Conservation (phyloP, 92 coral and sea anemone genomes). For the Epizoanthus illoricatus region DNA sequence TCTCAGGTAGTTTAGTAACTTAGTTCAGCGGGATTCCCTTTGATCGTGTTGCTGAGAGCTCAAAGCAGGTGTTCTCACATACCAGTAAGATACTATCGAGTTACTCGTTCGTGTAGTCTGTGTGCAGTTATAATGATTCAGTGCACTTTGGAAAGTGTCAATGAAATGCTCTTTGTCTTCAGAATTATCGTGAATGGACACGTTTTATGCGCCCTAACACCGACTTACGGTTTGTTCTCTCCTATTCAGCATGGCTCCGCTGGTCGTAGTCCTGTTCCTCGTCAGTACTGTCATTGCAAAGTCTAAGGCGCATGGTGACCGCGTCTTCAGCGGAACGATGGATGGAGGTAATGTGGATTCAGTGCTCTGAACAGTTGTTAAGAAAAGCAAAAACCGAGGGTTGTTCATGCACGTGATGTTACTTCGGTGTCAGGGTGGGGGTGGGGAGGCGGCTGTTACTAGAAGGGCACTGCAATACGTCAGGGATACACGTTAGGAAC, state of each 20-base stretch:
- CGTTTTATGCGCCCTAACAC: background rate
- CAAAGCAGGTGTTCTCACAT: background rate
- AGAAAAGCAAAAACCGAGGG: background rate
- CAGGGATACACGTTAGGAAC: background rate
- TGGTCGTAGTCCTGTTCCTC: background rate
- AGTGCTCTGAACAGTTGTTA: background rate
- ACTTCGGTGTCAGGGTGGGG: background rate
- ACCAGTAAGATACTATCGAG: background rate
- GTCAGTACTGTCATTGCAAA: background rate
- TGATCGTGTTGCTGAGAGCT: background rate
- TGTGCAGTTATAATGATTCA: background rate
- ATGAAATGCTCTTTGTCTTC: constrained; percentile 12
- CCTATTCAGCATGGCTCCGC: constrained; percentile 21
- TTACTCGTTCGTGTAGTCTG: background rate
- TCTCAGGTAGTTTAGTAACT: background rate
- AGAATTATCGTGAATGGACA: background rate
- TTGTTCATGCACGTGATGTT: background rate
- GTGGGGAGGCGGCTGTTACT: background rate
- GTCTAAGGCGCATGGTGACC: constrained; percentile 20
- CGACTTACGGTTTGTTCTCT: background rate
- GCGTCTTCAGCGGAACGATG: constrained; percentile 5
- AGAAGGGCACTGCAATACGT: background rate
- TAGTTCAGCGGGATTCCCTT: background rate
- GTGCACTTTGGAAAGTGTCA: background rate
- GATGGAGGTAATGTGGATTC: constrained; percentile 22